Evolutionary conservation across 2,113 vertebrate species (phyloP), one percentile per base, ranked within the genome.

Genomic region (Formicarius rufipectus): DNA sequence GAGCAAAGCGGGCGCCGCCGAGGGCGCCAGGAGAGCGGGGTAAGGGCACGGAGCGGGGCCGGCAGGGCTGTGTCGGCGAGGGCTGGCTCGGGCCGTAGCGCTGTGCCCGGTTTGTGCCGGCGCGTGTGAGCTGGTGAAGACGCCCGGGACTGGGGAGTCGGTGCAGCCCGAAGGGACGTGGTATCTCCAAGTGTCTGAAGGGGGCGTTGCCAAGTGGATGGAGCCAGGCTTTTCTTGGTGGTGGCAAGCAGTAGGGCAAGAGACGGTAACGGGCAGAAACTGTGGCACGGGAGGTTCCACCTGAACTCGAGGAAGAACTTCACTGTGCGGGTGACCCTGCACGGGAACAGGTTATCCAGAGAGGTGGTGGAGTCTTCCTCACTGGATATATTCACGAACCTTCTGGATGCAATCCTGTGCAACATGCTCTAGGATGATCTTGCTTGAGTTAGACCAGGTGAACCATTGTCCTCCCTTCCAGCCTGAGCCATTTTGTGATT

Each of bases 21-120:
- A 92, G 16, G 81, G 66, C 4, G 76, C 67, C 9, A 77, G 96
- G 30, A 98, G 97, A 23, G 33, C 90, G 0, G 98, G 98, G 99
- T 99, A 97, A 96, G 98, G 37, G 30, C 6, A 4, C 6, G 9
- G 10, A 20, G 22, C 6, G 17, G 18, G 4, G 2, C 8, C 0
- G 14, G 25, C 13, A 3, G 0, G 19, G 40, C 40, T n/a, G n/a
- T n/a, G n/a, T n/a, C n/a, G n/a, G n/a, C n/a, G n/a, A n/a, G n/a
- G n/a, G n/a, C n/a, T n/a, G n/a, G n/a, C n/a, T n/a, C n/a, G n/a
- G n/a, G 7, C 9, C 30, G 4, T 27, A 1, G 4, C 9, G 11
- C 35, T 17, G 9, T 56, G 35, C 28, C 12, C 1, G 10, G 16
- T 3, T n/a, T 33, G 13, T 45, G 23, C 7, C 13, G 2, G 8